Conservation (phyloP, 2,113 vertebrate species). For the Phainopepla nitens region DNA sequence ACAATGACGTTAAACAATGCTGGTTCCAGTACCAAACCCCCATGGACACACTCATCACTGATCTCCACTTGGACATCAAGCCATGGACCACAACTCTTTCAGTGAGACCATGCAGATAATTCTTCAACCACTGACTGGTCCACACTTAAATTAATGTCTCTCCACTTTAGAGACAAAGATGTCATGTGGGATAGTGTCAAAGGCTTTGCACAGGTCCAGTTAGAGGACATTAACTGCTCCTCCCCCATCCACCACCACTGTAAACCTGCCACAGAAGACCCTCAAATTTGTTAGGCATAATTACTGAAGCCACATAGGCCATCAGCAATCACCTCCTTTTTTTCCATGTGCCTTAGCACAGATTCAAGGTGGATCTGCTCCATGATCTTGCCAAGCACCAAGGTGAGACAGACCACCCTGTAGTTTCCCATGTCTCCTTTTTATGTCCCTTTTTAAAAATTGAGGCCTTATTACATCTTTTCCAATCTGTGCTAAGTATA, state of each 20-base stretch:
- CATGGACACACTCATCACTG: rapidly evolving
- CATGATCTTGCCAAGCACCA: neutral
- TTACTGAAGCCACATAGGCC: neutral
- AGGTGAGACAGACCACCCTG: neutral
- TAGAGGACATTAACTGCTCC: neutral
- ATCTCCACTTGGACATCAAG: neutral
- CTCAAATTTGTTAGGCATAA: neutral
- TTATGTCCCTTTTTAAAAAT: neutral
- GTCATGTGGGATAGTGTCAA: rapidly evolving
- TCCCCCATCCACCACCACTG: neutral
- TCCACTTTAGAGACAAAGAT: neutral
- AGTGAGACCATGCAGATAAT: neutral
- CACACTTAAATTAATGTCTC: neutral
- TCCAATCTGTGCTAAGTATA: neutral
- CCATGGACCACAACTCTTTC: neutral
- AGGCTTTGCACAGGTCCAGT: neutral
- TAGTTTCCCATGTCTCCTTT: neutral
- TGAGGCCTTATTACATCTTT: neutral
- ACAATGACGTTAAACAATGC: neutral
- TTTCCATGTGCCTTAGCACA: neutral
- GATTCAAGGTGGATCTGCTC: neutral
- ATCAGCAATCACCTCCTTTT: neutral
- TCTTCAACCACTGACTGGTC: neutral
- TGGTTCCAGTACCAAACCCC: neutral
- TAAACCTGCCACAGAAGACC: neutral